Evolutionary conservation across 2,888 invertebrate genomes (phyloP), one percentile per base, ranked within the genome.

Genomic region (Spilosoma lubricipeda): DNA sequence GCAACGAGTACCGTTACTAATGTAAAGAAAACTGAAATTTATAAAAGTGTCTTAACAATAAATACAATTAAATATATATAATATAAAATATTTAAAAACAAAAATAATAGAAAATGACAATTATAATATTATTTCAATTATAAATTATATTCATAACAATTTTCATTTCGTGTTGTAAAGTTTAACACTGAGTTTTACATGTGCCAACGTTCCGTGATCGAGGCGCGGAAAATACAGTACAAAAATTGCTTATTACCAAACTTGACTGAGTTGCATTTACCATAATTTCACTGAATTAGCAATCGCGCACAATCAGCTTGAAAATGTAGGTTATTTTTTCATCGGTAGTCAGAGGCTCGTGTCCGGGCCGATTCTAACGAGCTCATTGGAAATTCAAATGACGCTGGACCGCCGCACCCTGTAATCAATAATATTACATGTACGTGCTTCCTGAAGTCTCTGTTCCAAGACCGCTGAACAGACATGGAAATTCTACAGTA

Each of bases 341-440:
- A 91, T 92, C 90, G 90, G 85, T 86, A 89, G 90, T 92, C 90
- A 90, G 88, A 88, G 86, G 85, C 86, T 88, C 88, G 89, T 89
- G 90, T 90, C 86, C 91, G 86, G 88, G 88, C 90, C 88, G 90
- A 90, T 91, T 93, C 91, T 95, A 95, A 95, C 95, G 93, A 94
- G 93, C 95, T 95, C 94, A 95, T 95, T 95, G 93, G 94, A 93
- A 95, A 94, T 95, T 95, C 95, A 95, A 95, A 95, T 95, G 85
- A 90, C 87, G 88, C 90, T 90, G 91, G 92, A 91, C 93, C 90
- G 90, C 90, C 92, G 92, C 92, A 90, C 94, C 91, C 93, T 86
- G 93, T 93, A 93, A 95, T 95, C 95, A 95, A 95, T 95, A 95
- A 95, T 94, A 95, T 94, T 94, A 95, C 93, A 93, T 92, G 94